These are phyloP conservation scores for Macaca mulatta DNA, from an alignment of 2,113 vertebrate species.

Conservation along the genomic window DNA sequence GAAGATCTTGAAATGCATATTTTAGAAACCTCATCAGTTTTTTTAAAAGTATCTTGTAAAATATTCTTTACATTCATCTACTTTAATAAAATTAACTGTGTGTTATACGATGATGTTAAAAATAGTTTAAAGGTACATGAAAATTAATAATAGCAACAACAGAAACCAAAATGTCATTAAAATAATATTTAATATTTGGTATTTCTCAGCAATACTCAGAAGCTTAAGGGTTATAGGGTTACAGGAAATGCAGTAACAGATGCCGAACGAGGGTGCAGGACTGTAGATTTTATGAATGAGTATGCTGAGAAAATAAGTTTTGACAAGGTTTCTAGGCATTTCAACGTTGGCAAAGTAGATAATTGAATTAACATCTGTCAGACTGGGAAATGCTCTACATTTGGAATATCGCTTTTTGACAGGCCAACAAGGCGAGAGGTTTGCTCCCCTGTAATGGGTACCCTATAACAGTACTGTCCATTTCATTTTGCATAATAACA, in stretches of 20 bases:
- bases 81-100: constrained; percentile 13
- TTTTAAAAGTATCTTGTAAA: not conserved
- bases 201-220: constrained; percentile 21
- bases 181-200: not conserved
- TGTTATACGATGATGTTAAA: not conserved
- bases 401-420: not conserved
- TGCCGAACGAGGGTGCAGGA: not conserved
- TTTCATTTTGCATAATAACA: constrained; percentile 45
- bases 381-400: not conserved
- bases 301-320: constrained; percentile 53
- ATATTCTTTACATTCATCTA: not conserved
- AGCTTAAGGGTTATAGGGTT: not conserved
- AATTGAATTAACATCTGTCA: not conserved
- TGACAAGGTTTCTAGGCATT: constrained; percentile 38
- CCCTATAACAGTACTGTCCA: not conserved
- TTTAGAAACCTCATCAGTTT: not conserved
- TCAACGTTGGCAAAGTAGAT: constrained; percentile 7
- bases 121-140: not conserved
- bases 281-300: not conserved
- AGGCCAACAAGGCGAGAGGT: not conserved
- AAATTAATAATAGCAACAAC: not conserved
- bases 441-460: not conserved
- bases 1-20: not conserved
- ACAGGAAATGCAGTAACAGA: not conserved
- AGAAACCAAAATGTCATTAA: constrained; percentile 34